Evolutionary conservation across 2,797 vertebrate species (phyloP).

Genomic region (Bovichtus diacanthus): DNA sequence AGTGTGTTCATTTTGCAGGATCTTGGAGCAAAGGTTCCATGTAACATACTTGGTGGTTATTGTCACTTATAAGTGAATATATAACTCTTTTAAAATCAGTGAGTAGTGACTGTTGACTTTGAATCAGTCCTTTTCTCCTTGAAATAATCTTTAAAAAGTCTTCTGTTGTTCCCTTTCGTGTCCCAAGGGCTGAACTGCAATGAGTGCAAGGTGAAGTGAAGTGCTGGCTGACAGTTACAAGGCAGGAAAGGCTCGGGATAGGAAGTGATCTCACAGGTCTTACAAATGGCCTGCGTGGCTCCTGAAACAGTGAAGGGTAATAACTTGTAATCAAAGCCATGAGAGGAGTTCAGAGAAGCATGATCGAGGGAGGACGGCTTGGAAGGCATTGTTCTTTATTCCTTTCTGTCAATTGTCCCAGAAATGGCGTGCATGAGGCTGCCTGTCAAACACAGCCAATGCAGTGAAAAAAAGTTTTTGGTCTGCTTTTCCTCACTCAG

Average conservation of each 20-base stretch:
- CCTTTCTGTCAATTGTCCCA: slow-evolving; percentile 13
- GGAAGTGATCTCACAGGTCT: slow-evolving; percentile 74
- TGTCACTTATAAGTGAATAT: neutral
- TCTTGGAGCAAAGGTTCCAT: neutral
- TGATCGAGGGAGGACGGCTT: slow-evolving; percentile 32
- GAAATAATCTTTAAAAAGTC: neutral
- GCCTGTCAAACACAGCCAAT: slow-evolving; percentile 15
- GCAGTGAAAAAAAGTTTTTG: slow-evolving; percentile 1
- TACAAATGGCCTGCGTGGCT: slow-evolving; percentile 71
- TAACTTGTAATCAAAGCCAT: slow-evolving; percentile 80
- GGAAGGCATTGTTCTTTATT: slow-evolving; percentile 42
- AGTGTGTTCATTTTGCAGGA: neutral
- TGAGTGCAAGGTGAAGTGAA: slow-evolving; percentile 31
- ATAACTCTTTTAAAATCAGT: neutral
- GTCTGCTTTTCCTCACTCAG: slow-evolving; percentile 70
- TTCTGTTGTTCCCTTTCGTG: slow-evolving; percentile 11
- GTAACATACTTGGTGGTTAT: neutral
- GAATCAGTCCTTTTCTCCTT: neutral
- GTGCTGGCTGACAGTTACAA: slow-evolving; percentile 62
- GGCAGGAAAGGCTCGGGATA: slow-evolving; percentile 62
- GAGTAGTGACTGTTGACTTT: slow-evolving; percentile 5
- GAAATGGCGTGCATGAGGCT: slow-evolving; percentile 4
- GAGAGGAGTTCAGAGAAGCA: slow-evolving; percentile 46
- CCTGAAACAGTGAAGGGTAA: slow-evolving; percentile 66
- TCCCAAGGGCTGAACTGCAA: neutral